Evolutionary conservation across 2,113 vertebrate genomes (phyloP).

Genomic region (Spilogale gracilis): DNA sequence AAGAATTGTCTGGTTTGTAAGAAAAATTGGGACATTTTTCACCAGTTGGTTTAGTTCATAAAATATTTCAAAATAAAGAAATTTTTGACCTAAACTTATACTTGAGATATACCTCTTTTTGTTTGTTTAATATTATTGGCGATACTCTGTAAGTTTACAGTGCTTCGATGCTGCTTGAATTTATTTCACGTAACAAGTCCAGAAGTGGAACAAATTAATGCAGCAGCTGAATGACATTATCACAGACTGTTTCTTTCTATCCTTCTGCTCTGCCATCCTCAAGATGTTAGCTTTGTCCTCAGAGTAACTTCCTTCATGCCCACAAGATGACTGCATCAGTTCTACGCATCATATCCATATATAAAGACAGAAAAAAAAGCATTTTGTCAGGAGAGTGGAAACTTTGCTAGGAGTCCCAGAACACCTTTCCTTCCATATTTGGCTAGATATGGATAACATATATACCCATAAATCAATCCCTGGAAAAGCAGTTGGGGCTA

Average conservation of each 20-base stretch:
- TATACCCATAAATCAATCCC: background rate
- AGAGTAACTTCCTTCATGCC: background rate
- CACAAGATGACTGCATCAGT: background rate
- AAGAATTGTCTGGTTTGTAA: slow-evolving; percentile 7
- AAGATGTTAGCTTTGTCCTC: background rate
- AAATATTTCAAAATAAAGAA: slow-evolving; percentile 39
- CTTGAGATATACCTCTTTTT: background rate
- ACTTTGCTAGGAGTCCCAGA: background rate
- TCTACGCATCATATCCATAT: background rate
- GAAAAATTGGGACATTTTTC: background rate
- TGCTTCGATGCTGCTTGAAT: background rate
- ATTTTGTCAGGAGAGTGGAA: background rate
- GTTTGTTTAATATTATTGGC: background rate
- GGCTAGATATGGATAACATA: background rate
- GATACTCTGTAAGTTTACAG: background rate
- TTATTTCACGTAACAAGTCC: background rate
- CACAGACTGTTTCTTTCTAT: background rate
- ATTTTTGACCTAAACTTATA: background rate
- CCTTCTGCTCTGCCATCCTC: background rate
- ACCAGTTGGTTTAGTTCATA: background rate
- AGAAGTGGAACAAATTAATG: background rate
- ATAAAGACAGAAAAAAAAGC: background rate
- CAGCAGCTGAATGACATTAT: background rate
- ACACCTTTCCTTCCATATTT: background rate
- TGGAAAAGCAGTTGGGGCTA: background rate